A percentile compares a stretch with the other conserved stretches of the same genome.
phyloP scores from a whole-genome alignment of 2,888 invertebrate species.

The Acrobasis consociella region DNA sequence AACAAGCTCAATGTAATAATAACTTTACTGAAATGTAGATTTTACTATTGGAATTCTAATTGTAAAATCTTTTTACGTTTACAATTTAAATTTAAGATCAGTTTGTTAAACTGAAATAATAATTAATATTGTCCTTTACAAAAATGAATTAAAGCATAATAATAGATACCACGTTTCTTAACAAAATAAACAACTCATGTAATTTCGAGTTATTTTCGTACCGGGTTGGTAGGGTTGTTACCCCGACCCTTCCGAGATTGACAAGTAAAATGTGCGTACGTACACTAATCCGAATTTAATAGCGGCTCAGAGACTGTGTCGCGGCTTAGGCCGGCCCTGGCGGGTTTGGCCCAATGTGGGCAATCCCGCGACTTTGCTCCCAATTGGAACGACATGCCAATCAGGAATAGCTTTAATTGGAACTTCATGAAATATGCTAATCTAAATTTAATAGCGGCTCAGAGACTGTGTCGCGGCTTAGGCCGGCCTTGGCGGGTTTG shows the following conservation, averaged over 20 bases:
- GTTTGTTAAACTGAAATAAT: too few relatives aligned
- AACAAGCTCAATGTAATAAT: too few relatives aligned
- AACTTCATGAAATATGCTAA: not conserved
- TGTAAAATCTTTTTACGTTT: too few relatives aligned
- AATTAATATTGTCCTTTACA: too few relatives aligned
- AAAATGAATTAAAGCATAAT: too few relatives aligned
- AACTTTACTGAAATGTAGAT: too few relatives aligned
- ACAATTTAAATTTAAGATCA: too few relatives aligned
- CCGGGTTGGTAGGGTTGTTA: not conserved
- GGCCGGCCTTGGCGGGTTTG: not conserved
- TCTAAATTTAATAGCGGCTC: slow-evolving; percentile 13
- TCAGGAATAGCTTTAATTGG: too few relatives aligned
- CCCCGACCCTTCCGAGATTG: slow-evolving; percentile 5
- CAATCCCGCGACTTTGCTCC: not conserved
- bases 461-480: slow-evolving; percentile 7
- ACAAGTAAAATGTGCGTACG: slow-evolving; percentile 8
- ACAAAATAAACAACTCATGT: not conserved
- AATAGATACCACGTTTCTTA: not conserved
- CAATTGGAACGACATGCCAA: not conserved
- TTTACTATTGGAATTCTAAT: too few relatives aligned
- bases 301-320: slow-evolving; percentile 13
- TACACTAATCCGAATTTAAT: slow-evolving; percentile 15
- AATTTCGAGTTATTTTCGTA: not conserved
- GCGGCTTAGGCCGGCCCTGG: not conserved
- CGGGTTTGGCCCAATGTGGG: not conserved